Base-by-base conservation (phyloP, 1,140 invertebrate genomes). In the Drosophila kanapiae region DNA sequence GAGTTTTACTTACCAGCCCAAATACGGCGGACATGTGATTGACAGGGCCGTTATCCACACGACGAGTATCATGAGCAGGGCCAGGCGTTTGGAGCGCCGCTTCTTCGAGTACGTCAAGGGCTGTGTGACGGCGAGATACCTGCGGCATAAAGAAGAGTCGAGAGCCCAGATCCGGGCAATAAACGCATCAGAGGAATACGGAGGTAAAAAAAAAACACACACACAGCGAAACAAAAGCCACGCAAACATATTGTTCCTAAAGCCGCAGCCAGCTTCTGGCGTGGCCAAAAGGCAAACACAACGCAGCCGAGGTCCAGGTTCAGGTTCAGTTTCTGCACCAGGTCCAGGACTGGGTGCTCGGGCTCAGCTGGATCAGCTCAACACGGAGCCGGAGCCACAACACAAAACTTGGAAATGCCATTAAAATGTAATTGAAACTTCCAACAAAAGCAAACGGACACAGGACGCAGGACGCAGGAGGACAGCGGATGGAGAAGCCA, bases 61-160 rank as follows among this genome's bases (percentile, higher is more conserved):
- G 37, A 95, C 95, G 11, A 97, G 94, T 47, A 98, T 97, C 95
- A 97, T 97, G 29, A 95, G 93, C 11, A 96, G 94, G 1, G 96
- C 96, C 58, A 97, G 94, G 80, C 97, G 95, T 93, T 96, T 96
- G 13, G 96, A 96, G 35, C 96, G 94, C 60, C 96, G 93, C 88
- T 95, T 94, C 72, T 96, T 95, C 33, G 96, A 96, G 93, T 98
- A 97, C 71, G 96, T 95, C 56, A 98, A 92, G 0, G 97, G 97
- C 82, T 96, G 95, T 48, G 96, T 97, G 40, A 98, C 97, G n/a
- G 97, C 97, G 57, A 97, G 94, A 93, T 98, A 98, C 51, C 97
- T 91, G 76, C 54, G 76, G 61, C 68, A 49, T 75, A 78, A 57
- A 71, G 47, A 67, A 69, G 51, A 54, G 33, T 18, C 51, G 10